Evolutionary conservation across 2,113 vertebrate species (phyloP), one percentile per base, ranked within the genome.

Genomic region (Greenwoodochromis staneri): DNA sequence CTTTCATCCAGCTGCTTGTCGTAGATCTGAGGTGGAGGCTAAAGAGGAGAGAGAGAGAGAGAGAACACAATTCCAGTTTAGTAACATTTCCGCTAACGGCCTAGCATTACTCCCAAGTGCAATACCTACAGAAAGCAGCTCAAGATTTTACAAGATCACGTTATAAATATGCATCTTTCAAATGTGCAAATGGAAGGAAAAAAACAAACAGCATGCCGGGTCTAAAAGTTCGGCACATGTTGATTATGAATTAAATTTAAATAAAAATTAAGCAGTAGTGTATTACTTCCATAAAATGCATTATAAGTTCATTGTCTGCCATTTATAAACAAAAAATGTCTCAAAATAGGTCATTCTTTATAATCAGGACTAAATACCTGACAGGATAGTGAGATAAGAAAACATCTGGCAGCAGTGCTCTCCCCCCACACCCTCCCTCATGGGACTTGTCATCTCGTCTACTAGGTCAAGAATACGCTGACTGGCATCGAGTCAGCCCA

Each of bases 11-110:
- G 96, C 91, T 99, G 98, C 88, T 99, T 99, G 96, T 99, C 99
- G n/a, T 99, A 99, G 95, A 99, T 99, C 95, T 98, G 97, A 91
- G 99, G 99, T 85, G 98, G 98, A 91, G 99, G 98, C 99, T 99
- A 95, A 78, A 93, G 45, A 88, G 86, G 24, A 90, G 87, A 96
- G 90, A 94, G 31, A 19, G 88, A 96, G 88, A 96, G 91, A 94
- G 8, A 96, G 7, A 96, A 66, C 8, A 85, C n/a, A 69, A 38
- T 8, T 38, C 13, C 19, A 47, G 42, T 59, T 91, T 38, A 89
- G 55, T 36, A 10, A 51, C 19, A 16, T 14, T 66, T 45, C 12
- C 51, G 10, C 17, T 24, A 6, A 49, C 8, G 2, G 17, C 40
- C 38, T 11, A 51, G 31, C 59, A 47, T 36, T 16, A 36, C 14